Percentiles rank a stretch among this genome's conserved stretches.
phyloP scores from a whole-genome alignment of 2,888 invertebrate species.

The Drosophila suboccidentalis region DNA sequence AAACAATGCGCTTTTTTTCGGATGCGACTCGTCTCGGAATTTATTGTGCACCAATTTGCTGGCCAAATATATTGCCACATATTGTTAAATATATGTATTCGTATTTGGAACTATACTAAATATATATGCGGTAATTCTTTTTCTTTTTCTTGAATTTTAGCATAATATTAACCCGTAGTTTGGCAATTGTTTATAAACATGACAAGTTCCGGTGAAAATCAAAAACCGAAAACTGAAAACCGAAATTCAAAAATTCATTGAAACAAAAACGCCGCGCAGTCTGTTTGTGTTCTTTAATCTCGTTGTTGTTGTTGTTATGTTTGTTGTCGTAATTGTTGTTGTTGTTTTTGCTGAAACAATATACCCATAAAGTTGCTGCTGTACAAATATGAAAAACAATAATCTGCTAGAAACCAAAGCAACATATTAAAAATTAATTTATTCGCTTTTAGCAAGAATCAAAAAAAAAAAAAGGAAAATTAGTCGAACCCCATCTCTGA shows the following conservation, averaged over 20 bases:
- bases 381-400: constrained; percentile 70
- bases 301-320: constrained; percentile 40
- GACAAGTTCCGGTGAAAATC: constrained; percentile 75
- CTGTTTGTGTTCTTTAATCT: constrained; percentile 66
- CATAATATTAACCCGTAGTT: constrained; percentile 47
- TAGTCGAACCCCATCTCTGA: constrained; percentile 28
- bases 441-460: constrained; percentile 63
- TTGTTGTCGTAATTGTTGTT: constrained; percentile 37
- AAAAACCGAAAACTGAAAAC: constrained; percentile 49
- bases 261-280: constrained; percentile 72
- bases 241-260: constrained; percentile 58
- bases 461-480: neutral
- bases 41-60: constrained; percentile 62
- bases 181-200: constrained; percentile 72
- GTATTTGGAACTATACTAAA: neutral
- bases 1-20: constrained; percentile 63
- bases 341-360: constrained; percentile 71
- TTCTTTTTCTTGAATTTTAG: constrained; percentile 52
- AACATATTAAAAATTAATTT: constrained; percentile 77
- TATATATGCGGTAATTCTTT: constrained; percentile 29
- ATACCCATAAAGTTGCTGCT: constrained; percentile 72
- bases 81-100: constrained; percentile 39
- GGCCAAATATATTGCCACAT: constrained; percentile 62
- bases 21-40: constrained; percentile 58
- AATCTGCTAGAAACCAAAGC: constrained; percentile 26